phyloP scores from a whole-genome alignment of 2,113 vertebrate genomes.

The Psophia crepitans region DNA sequence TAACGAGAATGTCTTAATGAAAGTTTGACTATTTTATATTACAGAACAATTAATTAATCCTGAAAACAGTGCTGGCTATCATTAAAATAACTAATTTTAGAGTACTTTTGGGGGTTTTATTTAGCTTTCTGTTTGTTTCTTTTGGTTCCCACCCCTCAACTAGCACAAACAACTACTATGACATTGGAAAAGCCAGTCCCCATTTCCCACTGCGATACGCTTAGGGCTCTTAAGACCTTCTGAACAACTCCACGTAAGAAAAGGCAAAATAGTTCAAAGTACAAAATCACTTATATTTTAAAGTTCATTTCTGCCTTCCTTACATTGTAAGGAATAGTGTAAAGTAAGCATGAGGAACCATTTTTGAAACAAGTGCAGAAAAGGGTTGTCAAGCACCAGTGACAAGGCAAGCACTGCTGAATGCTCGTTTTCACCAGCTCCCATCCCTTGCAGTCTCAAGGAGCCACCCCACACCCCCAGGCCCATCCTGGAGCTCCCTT shows the following conservation, averaged over 20 bases:
- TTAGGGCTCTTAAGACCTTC: background rate
- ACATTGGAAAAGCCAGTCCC: background rate
- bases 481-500: background rate
- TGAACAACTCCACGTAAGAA: background rate
- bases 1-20: background rate
- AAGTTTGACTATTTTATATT: background rate
- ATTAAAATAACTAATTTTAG: background rate
- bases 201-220: background rate
- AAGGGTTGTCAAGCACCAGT: background rate
- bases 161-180: background rate
- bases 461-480: background rate
- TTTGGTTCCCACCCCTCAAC: background rate
- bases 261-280: background rate
- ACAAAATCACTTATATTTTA: background rate
- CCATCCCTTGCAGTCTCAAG: background rate
- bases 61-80: background rate
- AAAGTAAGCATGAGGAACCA: background rate
- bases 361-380: background rate
- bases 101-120: background rate
- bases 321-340: background rate
- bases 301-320: background rate
- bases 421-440: background rate
- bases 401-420: background rate
- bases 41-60: background rate
- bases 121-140: background rate